Evolutionary conservation across 2,797 vertebrate species (phyloP).

Genomic region (Agapornis canus): DNA sequence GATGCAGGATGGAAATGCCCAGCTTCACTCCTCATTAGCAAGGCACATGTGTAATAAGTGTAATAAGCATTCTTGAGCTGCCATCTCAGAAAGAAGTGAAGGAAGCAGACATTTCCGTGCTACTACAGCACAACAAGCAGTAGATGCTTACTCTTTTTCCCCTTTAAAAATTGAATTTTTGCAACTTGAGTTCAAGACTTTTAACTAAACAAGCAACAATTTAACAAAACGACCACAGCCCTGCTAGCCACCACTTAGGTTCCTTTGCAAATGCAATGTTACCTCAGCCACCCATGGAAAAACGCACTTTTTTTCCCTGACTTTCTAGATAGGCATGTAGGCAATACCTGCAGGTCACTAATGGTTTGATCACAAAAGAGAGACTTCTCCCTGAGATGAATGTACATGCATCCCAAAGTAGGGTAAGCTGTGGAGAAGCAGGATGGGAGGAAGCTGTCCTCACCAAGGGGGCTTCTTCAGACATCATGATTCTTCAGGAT

Average conservation of each 20-base stretch:
- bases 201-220: not conserved
- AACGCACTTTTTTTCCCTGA: not conserved
- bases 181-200: not conserved
- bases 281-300: not conserved
- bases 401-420: fast-evolving
- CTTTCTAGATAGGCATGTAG: not conserved
- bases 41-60: not conserved
- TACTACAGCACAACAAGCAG: not conserved
- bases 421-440: not conserved
- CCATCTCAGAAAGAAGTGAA: not conserved
- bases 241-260: not conserved
- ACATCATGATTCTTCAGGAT: not conserved
- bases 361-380: not conserved
- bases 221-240: not conserved
- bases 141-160: not conserved
- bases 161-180: not conserved
- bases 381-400: not conserved
- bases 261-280: not conserved
- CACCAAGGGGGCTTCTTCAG: fast-evolving
- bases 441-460: not conserved
- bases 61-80: not conserved
- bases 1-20: not conserved
- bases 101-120: not conserved
- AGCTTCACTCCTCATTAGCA: not conserved
- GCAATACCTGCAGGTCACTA: not conserved